phyloP scores from a whole-genome alignment of 2,888 invertebrate genomes.

The Meiosimyza decipiens region DNA sequence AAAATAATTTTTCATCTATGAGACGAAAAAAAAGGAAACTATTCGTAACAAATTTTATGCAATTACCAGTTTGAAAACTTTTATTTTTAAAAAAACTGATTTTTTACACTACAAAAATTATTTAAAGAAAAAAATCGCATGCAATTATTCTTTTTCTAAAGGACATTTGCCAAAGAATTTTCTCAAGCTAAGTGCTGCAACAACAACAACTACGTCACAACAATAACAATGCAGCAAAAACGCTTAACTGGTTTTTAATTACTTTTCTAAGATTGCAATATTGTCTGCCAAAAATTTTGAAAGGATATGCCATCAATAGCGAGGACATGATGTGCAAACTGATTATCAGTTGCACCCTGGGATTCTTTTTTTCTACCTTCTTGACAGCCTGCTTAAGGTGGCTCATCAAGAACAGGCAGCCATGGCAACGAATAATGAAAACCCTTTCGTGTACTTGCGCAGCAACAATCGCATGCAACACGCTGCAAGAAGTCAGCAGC shows the following conservation, averaged over 20 bases:
- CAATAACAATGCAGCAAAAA: neutral
- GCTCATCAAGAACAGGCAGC: neutral
- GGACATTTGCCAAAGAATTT: neutral
- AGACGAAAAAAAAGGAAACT: too few relatives aligned
- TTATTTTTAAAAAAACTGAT: too few relatives aligned
- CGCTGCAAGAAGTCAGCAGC: too few relatives aligned
- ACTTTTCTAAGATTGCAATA: constrained; percentile 1
- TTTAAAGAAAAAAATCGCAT: constrained; percentile 16
- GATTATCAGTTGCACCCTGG: constrained; percentile 9
- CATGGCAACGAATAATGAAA: neutral
- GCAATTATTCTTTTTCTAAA: neutral
- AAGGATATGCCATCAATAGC: neutral
- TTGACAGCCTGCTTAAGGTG: neutral
- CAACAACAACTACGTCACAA: too few relatives aligned
- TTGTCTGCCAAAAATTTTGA: neutral
- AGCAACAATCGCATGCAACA: too few relatives aligned
- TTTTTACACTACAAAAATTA: neutral
- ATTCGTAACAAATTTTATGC: too few relatives aligned
- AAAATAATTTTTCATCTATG: too few relatives aligned
- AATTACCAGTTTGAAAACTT: too few relatives aligned
- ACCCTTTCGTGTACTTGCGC: too few relatives aligned
- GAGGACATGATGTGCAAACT: neutral
- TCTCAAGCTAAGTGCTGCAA: constrained; percentile 1
- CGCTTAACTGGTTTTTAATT: constrained; percentile 31
- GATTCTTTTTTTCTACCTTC: neutral